phyloP scores from a whole-genome alignment of 2,888 invertebrate genomes.

The Protonemura montana region DNA sequence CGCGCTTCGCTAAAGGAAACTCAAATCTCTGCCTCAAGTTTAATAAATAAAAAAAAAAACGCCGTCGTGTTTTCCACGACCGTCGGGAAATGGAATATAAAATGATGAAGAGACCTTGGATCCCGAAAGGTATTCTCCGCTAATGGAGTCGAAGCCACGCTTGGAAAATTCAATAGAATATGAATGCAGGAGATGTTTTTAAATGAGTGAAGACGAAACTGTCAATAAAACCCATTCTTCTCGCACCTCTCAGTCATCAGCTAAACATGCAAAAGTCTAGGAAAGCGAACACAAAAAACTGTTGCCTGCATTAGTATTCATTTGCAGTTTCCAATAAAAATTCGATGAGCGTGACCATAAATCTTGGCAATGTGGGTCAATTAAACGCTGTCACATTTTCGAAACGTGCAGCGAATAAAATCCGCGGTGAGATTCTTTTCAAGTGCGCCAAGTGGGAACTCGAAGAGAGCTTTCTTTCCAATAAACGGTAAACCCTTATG shows the following conservation, averaged over 20 bases:
- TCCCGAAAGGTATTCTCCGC: not conserved
- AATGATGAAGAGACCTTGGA: too few relatives aligned
- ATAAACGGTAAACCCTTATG: too few relatives aligned
- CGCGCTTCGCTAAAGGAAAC: too few relatives aligned
- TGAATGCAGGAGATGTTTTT: not conserved
- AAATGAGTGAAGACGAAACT: not conserved
- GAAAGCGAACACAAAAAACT: not conserved
- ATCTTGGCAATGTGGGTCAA: not conserved
- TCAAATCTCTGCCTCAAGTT: too few relatives aligned
- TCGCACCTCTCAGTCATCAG: not conserved
- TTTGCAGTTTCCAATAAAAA: not conserved
- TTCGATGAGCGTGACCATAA: not conserved
- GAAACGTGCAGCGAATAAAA: not conserved
- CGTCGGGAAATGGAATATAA: too few relatives aligned
- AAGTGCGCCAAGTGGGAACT: too few relatives aligned
- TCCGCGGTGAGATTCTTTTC: not conserved
- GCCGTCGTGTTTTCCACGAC: too few relatives aligned
- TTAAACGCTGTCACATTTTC: not conserved
- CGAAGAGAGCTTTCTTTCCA: too few relatives aligned
- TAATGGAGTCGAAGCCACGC: not conserved
- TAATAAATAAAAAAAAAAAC: too few relatives aligned
- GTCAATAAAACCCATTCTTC: not conserved
- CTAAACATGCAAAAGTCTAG: not conserved
- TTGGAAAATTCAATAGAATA: not conserved
- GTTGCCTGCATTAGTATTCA: constrained; percentile 1